Evolutionary conservation across 2,888 invertebrate species (phyloP).

Genomic region (Bombylius major): DNA sequence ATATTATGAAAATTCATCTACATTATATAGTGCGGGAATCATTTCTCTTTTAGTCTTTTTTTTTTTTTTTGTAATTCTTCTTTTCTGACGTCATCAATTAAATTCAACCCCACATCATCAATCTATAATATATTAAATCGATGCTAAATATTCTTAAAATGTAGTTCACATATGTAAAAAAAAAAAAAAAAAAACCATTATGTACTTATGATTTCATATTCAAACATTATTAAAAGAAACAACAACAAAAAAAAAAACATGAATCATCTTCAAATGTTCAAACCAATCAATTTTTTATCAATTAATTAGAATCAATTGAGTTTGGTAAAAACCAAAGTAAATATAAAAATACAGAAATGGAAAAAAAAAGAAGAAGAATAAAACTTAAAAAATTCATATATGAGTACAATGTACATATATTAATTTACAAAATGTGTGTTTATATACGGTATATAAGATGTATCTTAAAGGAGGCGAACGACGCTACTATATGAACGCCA

Average conservation of each 20-base stretch:
- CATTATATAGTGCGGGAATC: no score
- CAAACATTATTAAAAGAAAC: no score
- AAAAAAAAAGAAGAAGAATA: no score
- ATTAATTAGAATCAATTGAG: conserved; percentile 13
- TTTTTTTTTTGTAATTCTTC: neutral
- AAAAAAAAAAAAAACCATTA: neutral
- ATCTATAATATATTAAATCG: neutral
- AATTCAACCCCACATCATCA: neutral
- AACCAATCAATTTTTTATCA: conserved; percentile 14
- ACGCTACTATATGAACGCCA: no score
- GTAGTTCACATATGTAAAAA: neutral
- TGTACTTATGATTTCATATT: neutral
- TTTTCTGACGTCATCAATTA: neutral
- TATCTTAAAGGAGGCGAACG: no score
- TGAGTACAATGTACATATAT: no score
- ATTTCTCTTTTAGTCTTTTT: no score
- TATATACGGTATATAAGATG: no score
- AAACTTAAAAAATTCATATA: no score
- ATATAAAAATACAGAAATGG: no score
- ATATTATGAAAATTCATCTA: no score
- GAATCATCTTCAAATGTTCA: conserved; percentile 6
- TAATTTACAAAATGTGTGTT: no score
- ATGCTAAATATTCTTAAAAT: neutral
- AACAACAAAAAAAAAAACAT: neutral
- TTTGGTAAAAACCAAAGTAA: neutral